A percentile compares a stretch with the other conserved stretches of the same genome.
These are phyloP conservation scores for Sprattus sprattus DNA, from an alignment of 2,113 vertebrate species.

Conservation along the genomic window DNA sequence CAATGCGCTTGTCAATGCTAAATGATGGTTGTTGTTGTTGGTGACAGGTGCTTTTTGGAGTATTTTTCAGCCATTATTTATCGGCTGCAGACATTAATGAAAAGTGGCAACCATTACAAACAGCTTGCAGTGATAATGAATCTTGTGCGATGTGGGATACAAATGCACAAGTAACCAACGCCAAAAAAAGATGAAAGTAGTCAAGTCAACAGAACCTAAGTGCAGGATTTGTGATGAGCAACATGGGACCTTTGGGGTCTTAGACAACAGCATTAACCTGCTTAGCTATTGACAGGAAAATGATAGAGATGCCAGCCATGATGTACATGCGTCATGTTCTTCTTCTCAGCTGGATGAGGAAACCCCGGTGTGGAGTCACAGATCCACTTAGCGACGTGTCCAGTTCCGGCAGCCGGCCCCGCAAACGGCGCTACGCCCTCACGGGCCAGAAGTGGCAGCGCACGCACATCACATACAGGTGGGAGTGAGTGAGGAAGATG, in stretches of 20 bases:
- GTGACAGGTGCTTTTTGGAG: background rate
- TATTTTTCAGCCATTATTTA: background rate
- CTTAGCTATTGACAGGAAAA: constrained; percentile 1
- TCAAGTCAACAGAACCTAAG: background rate
- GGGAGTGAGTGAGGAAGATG: constrained; percentile 46
- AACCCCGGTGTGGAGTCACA: constrained; percentile 91
- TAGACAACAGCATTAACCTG: constrained; percentile 23
- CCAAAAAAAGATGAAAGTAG: background rate
- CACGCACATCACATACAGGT: constrained; percentile 99
- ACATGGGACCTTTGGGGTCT: background rate
- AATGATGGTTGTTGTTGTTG: background rate
- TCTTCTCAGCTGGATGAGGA: constrained; percentile 93
- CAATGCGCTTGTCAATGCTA: background rate
- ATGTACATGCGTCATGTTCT: background rate
- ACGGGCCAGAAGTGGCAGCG: constrained; percentile 99
- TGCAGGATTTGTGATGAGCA: background rate
- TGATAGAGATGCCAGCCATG: background rate
- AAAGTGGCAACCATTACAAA: background rate
- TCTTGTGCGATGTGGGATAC: background rate
- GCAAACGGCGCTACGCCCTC: constrained; percentile 88
- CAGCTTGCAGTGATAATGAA: background rate
- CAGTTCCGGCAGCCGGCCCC: constrained; percentile 72
- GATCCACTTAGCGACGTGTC: constrained; percentile 82
- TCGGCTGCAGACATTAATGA: background rate
- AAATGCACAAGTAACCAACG: background rate